These are phyloP conservation scores for Ectobius pallidus DNA, from an alignment of 2,888 invertebrate species.

Conservation along the genomic window DNA sequence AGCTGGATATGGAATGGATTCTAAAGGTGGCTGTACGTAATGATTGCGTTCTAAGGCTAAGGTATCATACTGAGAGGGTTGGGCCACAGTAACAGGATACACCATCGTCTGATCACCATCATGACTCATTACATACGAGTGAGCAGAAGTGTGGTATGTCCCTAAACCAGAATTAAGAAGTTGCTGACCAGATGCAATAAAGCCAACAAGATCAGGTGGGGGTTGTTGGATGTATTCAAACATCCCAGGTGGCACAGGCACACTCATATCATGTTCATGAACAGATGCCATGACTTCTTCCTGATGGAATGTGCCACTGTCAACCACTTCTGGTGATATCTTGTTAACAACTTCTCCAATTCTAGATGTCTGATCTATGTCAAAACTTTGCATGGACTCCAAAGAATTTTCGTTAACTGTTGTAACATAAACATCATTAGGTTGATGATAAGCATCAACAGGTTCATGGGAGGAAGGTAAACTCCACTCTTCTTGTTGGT, in stretches of 20 bases:
- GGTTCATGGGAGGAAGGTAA: background rate
- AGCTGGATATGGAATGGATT: slow-evolving; percentile 5
- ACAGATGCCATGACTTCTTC: slow-evolving; percentile 28
- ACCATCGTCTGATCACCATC: slow-evolving; percentile 26
- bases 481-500: background rate
- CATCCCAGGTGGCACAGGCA: slow-evolving; percentile 48
- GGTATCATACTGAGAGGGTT: slow-evolving; percentile 7
- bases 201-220: slow-evolving; percentile 59
- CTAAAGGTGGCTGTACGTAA: slow-evolving; percentile 16
- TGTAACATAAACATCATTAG: background rate
- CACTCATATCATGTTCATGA: slow-evolving; percentile 26
- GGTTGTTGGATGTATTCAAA: slow-evolving; percentile 58
- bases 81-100: slow-evolving; percentile 22
- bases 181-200: slow-evolving; percentile 58
- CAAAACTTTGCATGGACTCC: background rate
- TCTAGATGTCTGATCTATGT: background rate
- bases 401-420: background rate
- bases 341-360: background rate
- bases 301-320: slow-evolving; percentile 22
- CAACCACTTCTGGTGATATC: background rate
- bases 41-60: background rate
- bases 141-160: slow-evolving; percentile 52
- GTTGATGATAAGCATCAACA: background rate
- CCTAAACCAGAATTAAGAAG: slow-evolving; percentile 58
- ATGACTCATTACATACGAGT: slow-evolving; percentile 32